Evolutionary conservation across 2,888 invertebrate genomes (phyloP), one percentile per base, ranked within the genome.

Genomic region (Deilephila elpenor): DNA sequence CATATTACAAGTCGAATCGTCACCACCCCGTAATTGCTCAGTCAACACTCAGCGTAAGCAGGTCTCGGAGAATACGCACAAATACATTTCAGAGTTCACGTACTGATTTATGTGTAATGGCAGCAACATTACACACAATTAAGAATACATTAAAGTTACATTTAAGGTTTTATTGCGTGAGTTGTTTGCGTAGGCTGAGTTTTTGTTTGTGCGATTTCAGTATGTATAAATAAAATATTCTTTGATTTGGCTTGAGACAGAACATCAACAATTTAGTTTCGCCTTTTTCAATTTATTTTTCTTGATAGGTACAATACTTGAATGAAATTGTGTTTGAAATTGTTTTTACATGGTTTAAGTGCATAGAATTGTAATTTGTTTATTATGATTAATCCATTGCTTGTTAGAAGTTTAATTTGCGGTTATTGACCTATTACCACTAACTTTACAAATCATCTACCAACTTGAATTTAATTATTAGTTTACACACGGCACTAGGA

Each of bases 141-240:
- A 56, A 19, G 56, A 56, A 56, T 56, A 56, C 56, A 56, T 56
- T 56, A 56, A 56, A 56, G n/a, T 56, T 56, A 56, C 56, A 56
- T 56, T 56, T 56, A 56, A 56, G 56, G 56, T 56, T 56, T 56
- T 56, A 56, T 56, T 56, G 56, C 56, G 56, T 56, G 56, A 56
- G 56, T 56, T 56, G 56, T 56, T 56, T 56, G n/a, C n/a, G 56
- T 56, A 17, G 56, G n/a, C 19, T n/a, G 5, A 56, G 19, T 56
- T 56, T 56, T 56, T 56, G n/a, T 56, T 56, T 56, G n/a, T 56
- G 56, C 56, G n/a, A 56, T 17, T 56, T 56, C 17, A 56, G 56
- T 56, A 56, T n/a, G 19, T 56, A n/a, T 53, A 56, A n/a, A 56
- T 56, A 56, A 17, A 53, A 25, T 56, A 6, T 17, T 56, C 0